These are phyloP conservation scores for Podarcis muralis DNA, from an alignment of 2,113 vertebrate species.

Conservation along the genomic window DNA sequence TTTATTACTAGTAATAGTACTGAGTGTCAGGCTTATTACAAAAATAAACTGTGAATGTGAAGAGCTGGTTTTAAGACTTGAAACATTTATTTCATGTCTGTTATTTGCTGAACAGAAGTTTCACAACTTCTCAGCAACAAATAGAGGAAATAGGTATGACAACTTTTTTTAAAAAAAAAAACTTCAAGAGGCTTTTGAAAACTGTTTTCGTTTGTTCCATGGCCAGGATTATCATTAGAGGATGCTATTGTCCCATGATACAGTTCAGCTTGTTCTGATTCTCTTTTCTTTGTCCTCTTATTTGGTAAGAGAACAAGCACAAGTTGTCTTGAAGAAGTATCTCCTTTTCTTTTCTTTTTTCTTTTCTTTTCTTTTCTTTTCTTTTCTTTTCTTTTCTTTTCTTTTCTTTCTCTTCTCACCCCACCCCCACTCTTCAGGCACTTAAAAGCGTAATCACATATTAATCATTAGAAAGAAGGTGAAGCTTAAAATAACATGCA, in stretches of 20 bases:
- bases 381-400: slow-evolving; percentile 32
- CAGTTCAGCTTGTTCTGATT: slow-evolving; percentile 42
- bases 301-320: slow-evolving; percentile 45
- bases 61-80: not conserved
- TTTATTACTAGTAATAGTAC: not conserved
- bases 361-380: slow-evolving; percentile 1
- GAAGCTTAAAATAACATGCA: slow-evolving; percentile 32
- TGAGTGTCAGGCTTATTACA: not conserved
- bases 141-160: slow-evolving; percentile 16
- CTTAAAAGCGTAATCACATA: not conserved
- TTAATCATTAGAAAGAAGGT: not conserved
- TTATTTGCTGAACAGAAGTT: not conserved
- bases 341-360: slow-evolving; percentile 22
- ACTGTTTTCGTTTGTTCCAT: slow-evolving; percentile 25
- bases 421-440: not conserved
- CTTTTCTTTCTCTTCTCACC: not conserved
- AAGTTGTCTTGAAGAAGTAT: slow-evolving; percentile 39
- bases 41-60: not conserved
- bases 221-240: slow-evolving; percentile 16
- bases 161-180: not conserved
- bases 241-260: slow-evolving; percentile 36
- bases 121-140: slow-evolving; percentile 6
- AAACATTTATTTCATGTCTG: not conserved
- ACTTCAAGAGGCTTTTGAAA: slow-evolving; percentile 1
- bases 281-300: slow-evolving; percentile 36